These are phyloP conservation scores for Pheosia gnoma DNA, from an alignment of 2,888 invertebrate species.

Conservation along the genomic window DNA sequence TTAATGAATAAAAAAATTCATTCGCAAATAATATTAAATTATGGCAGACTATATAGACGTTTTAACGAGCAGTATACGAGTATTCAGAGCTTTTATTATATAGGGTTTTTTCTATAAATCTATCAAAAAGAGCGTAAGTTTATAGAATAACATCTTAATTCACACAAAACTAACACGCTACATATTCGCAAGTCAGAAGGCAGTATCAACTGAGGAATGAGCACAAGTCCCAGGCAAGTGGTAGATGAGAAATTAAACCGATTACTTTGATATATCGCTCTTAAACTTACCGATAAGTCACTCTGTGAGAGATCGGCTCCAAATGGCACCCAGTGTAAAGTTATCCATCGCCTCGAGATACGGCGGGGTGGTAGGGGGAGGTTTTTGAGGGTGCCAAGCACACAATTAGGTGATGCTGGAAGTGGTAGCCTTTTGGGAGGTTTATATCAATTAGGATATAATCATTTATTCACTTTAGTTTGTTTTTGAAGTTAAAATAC, in stretches of 20 bases:
- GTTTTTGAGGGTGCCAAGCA: conserved; percentile 37
- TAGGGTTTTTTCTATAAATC: too few species aligned
- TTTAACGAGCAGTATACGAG: too few species aligned
- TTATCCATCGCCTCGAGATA: conserved; percentile 72
- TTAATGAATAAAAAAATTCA: too few species aligned
- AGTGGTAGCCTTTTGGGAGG: conserved; percentile 43
- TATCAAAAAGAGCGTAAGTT: too few species aligned
- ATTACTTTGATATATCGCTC: conserved; percentile 82
- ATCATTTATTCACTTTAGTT: background rate
- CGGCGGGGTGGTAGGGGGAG: conserved; percentile 32
- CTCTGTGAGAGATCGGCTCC: conserved; percentile 74
- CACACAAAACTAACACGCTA: conserved; percentile 6
- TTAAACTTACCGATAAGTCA: conserved; percentile 83
- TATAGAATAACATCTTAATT: background rate
- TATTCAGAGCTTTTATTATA: too few species aligned
- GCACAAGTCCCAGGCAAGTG: conserved; percentile 70
- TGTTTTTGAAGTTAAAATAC: background rate
- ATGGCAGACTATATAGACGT: background rate
- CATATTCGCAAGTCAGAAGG: conserved; percentile 52
- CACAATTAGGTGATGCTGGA: conserved; percentile 56
- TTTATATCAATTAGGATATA: conserved; percentile 35
- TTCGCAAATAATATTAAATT: background rate
- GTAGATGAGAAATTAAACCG: conserved; percentile 83
- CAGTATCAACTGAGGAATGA: conserved; percentile 69
- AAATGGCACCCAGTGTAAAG: conserved; percentile 78